Evolutionary conservation across 2,113 vertebrate species (phyloP), one percentile per base, ranked within the genome.

Genomic region (Columba janthina): DNA sequence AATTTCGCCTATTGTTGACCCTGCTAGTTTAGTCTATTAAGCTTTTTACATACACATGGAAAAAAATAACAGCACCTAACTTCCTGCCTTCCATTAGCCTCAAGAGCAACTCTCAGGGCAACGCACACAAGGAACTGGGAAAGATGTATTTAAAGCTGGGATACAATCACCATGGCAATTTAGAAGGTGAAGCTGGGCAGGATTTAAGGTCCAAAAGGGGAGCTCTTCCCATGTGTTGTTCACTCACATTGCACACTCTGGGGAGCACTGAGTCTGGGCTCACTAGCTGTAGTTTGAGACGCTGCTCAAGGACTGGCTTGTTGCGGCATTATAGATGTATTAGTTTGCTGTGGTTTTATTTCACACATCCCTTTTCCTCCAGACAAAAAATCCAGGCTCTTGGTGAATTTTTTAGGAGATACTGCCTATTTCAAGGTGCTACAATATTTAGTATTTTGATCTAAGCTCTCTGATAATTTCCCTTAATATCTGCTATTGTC

Each of bases 1-100:
- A 93, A 84, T 96, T 96, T 97, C 0, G 77, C 73, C 93, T 84
- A 92, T 97, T 96, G 96, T 96, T 97, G 94, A 97, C 94, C 83
- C 85, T 92, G 65, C 56, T 86, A 88, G 95, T 96, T 97, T 96
- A 96, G 95, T 97, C 96, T 97, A 81, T 85, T 72, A 95, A 84
- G 80, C 22, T 95, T 92, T 93, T 92, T 93, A 91, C 85, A 32
- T 61, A 86, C 69, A 81, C 79, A 95, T 38, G 79, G 75, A 86
- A 91, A 97, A 97, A 96, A 93, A 96, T 67, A 95, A 84, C 72
- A 94, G 82, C 83, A 97, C 93, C 93, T 94, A 92, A 75, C 86
- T 96, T 97, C 93, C 96, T 97, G 92, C 80, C n/a, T 94, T 92
- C 96, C 76, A 46, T 51, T 64, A 86, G 44, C 57, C 61, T 85